phyloP scores from a whole-genome alignment of 1,140 invertebrate genomes.

The Theocolax elegans region DNA sequence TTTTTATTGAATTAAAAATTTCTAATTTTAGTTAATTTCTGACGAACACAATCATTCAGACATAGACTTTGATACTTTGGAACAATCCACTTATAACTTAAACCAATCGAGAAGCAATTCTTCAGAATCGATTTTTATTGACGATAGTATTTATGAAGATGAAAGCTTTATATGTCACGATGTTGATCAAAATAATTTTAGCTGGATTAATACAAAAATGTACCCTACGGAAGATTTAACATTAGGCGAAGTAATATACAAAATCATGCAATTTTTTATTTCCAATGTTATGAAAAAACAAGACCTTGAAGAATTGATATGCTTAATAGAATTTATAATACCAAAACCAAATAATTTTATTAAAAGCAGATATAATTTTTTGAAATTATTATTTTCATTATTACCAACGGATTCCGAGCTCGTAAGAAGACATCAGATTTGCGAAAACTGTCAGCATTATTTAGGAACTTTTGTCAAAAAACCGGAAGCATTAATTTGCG shows the following conservation, averaged over 20 bases:
- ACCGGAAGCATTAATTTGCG: not conserved
- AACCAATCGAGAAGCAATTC: too few species aligned
- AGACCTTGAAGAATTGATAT: constrained; percentile 5
- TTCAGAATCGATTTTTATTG: too few species aligned
- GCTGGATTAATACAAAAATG: not conserved
- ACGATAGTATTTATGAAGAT: too few species aligned
- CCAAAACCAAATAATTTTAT: constrained; percentile 36
- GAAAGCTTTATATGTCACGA: too few species aligned
- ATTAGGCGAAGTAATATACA: not conserved
- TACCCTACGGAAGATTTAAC: not conserved
- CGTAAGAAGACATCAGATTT: constrained; percentile 35
- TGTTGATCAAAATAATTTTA: too few species aligned
- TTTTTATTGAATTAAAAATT: too few species aligned
- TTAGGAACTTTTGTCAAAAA: constrained; percentile 2
- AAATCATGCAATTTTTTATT: constrained; percentile 9
- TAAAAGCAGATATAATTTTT: constrained; percentile 14
- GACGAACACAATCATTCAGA: too few species aligned
- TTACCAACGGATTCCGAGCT: not conserved
- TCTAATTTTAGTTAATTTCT: too few species aligned
- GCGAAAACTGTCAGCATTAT: constrained; percentile 34
- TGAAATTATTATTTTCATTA: not conserved
- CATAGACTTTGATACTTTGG: too few species aligned
- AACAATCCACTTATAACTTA: too few species aligned
- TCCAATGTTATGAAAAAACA: constrained; percentile 28
- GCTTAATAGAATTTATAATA: not conserved